Percentiles rank a stretch among this genome's conserved stretches.
These are phyloP conservation scores for Antrozous pallidus DNA, from an alignment of 2,797 vertebrate species.

Conservation along the genomic window DNA sequence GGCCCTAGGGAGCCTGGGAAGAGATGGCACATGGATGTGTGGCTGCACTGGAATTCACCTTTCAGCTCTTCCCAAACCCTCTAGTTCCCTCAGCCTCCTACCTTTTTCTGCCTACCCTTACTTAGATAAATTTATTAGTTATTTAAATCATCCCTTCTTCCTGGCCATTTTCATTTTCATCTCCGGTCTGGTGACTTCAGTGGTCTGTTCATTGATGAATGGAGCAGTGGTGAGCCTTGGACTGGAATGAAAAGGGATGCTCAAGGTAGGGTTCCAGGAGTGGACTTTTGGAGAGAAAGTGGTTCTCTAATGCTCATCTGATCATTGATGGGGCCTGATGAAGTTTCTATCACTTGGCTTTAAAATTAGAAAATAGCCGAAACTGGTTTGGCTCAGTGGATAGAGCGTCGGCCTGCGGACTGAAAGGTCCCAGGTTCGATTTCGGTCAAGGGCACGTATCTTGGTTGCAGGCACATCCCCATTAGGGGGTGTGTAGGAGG, in stretches of 20 bases:
- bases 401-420: no score
- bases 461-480: no score
- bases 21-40: rapidly evolving
- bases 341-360: not conserved
- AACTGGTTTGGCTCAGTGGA: no score
- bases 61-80: not conserved
- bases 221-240: not conserved
- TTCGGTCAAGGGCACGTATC: no score
- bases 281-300: not conserved
- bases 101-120: not conserved
- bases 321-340: not conserved
- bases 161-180: not conserved
- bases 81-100: not conserved
- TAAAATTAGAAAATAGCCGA: not conserved
- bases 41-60: rapidly evolving
- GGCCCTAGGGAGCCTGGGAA: not conserved
- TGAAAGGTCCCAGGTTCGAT: no score
- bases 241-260: not conserved
- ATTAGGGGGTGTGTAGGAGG: no score
- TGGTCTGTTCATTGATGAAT: not conserved
- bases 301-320: not conserved
- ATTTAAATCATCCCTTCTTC: not conserved
- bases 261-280: not conserved
- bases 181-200: rapidly evolving
- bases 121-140: not conserved